phyloP scores from a whole-genome alignment of 2,888 invertebrate genomes.

The Rotaria magnacalcarata region DNA sequence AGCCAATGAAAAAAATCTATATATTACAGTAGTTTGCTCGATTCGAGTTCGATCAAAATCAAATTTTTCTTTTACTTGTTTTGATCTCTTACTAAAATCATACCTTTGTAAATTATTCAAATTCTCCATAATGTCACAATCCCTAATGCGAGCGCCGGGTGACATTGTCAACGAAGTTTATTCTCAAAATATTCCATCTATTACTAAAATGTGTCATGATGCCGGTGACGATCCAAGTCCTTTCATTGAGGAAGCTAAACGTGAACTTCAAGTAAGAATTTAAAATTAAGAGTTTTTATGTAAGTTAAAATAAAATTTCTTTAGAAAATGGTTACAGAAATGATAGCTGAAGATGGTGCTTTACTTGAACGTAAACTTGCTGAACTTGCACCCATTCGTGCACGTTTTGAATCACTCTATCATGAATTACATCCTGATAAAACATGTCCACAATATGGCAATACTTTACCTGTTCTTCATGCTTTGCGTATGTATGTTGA shows the following conservation, averaged over 20 bases:
- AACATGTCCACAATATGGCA: conserved; percentile 8
- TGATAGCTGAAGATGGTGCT: conserved; percentile 12
- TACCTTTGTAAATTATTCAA: too few species aligned
- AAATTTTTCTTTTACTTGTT: too few species aligned
- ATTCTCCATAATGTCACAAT: not conserved
- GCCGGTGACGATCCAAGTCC: conserved; percentile 17
- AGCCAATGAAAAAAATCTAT: not conserved
- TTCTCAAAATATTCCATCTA: not conserved
- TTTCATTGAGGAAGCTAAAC: not conserved
- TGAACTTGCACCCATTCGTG: not conserved
- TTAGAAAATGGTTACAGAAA: conserved; percentile 24
- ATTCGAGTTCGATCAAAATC: too few species aligned
- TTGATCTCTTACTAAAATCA: too few species aligned
- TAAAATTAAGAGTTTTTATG: too few species aligned
- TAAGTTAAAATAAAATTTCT: not conserved
- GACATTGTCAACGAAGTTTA: conserved; percentile 30
- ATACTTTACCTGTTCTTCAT: not conserved
- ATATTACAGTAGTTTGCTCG: not conserved
- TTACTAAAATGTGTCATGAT: not conserved
- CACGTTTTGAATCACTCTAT: not conserved
- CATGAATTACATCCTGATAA: conserved; percentile 29
- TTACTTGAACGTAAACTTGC: conserved; percentile 6
- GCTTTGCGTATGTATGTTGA: conserved; percentile 20
- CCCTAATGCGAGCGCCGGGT: not conserved
- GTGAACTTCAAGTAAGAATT: not conserved